Conservation (phyloP, 2,113 vertebrate genomes). For the Zeus faber region DNA sequence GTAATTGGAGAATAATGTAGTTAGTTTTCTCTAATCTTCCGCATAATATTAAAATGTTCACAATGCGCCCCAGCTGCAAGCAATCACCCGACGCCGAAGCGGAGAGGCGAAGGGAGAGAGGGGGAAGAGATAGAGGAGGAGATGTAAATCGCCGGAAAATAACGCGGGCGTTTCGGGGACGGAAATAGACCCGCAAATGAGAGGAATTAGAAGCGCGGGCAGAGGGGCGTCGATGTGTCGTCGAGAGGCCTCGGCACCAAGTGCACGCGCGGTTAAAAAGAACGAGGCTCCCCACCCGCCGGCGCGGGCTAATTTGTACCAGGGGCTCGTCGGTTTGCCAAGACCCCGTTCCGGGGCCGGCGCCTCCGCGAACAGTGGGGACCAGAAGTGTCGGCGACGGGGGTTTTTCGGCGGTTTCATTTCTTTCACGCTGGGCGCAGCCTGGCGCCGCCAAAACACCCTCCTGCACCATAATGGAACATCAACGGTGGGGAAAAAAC, state of each 20-base stretch:
- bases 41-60: constrained; percentile 85
- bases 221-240: too few species aligned
- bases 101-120: constrained; percentile 41
- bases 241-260: too few species aligned
- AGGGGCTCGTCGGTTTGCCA: constrained; percentile 61
- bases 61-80: constrained; percentile 85
- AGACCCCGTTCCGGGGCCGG: constrained; percentile 56
- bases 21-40: constrained; percentile 90
- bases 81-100: constrained; percentile 81
- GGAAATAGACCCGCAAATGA: too few species aligned
- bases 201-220: too few species aligned
- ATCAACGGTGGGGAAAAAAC: too few species aligned
- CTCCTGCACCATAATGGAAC: too few species aligned
- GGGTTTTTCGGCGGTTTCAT: constrained; percentile 64
- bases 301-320: constrained; percentile 63
- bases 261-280: too few species aligned
- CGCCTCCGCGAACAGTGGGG: constrained; percentile 66
- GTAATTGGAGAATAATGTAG: constrained; percentile 88
- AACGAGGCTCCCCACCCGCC: constrained; percentile 53
- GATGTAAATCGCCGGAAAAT: neutral
- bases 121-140: constrained; percentile 31
- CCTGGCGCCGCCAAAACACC: constrained; percentile 49
- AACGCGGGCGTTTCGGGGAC: too few species aligned
- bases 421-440: constrained; percentile 71
- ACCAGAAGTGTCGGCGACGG: constrained; percentile 67